Evolutionary conservation across 2,888 invertebrate species (phyloP).

Genomic region (Lucinisca nassula): DNA sequence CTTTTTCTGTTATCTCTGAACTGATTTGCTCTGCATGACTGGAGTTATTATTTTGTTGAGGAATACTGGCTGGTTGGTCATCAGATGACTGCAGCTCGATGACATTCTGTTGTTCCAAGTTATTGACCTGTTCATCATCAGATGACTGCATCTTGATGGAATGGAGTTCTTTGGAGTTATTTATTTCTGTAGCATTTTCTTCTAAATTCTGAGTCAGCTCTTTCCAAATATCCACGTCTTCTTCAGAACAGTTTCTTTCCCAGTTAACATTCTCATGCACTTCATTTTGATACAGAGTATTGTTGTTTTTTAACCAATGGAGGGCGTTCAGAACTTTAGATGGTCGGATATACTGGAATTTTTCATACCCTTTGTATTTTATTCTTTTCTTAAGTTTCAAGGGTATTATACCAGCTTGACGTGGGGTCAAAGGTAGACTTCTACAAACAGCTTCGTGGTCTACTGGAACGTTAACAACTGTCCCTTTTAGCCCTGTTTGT

Average conservation of each 20-base stretch:
- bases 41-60: too few species aligned
- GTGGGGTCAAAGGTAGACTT: constrained; percentile 19
- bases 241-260: neutral
- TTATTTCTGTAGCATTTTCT: too few species aligned
- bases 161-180: too few species aligned
- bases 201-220: too few species aligned
- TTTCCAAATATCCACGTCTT: neutral
- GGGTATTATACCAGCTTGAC: constrained; percentile 6
- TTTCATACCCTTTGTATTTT: constrained; percentile 2
- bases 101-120: too few species aligned
- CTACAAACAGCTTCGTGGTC: neutral
- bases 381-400: constrained; percentile 21
- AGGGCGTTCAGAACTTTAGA: neutral
- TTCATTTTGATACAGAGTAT: neutral
- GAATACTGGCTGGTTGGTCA: too few species aligned
- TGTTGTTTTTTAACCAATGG: constrained; percentile 6
- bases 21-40: too few species aligned
- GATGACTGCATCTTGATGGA: too few species aligned
- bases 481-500: constrained; percentile 16
- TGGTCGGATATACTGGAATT: constrained; percentile 2
- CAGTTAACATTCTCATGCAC: neutral
- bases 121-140: too few species aligned
- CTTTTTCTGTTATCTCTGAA: too few species aligned
- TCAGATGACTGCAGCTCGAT: too few species aligned
- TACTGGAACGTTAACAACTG: constrained; percentile 33